Conservation (phyloP, 92 coral and sea anemone species). For the Phenganax subtilis region DNA sequence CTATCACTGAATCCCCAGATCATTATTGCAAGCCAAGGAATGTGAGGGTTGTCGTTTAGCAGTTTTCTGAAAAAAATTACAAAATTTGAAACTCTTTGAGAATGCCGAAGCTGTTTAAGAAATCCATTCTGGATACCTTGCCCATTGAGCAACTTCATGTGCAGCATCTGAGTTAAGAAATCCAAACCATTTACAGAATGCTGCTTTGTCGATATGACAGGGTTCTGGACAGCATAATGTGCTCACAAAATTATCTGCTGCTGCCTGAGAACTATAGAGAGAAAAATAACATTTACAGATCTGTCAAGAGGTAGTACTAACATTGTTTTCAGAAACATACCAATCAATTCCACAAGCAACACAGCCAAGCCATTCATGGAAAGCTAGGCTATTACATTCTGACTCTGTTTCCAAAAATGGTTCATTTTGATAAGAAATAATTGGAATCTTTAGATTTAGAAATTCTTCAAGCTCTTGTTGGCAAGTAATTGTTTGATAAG, state of each 20-base stretch:
- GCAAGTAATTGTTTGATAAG: background rate
- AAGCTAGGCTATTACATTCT: conserved; percentile 56
- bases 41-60: conserved; percentile 17
- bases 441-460: conserved; percentile 12
- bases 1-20: conserved; percentile 98
- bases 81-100: background rate
- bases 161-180: conserved; percentile 57
- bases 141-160: conserved; percentile 52
- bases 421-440: conserved; percentile 14
- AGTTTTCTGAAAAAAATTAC: background rate
- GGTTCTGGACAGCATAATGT: conserved; percentile 81
- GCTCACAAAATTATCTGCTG: conserved; percentile 67
- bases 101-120: background rate
- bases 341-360: conserved; percentile 82
- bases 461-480: conserved; percentile 20
- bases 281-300: too few species aligned
- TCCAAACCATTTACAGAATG: conserved; percentile 77
- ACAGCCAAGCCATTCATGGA: conserved; percentile 96
- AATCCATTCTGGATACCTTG: conserved; percentile 54
- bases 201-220: conserved; percentile 34
- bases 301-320: background rate
- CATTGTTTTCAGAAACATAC: conserved; percentile 40
- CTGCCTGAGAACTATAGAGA: conserved; percentile 53
- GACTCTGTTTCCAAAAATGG: conserved; percentile 17
- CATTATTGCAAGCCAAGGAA: conserved; percentile 75